phyloP scores from a whole-genome alignment of 1,140 invertebrate genomes.

The Drosophila tani region DNA sequence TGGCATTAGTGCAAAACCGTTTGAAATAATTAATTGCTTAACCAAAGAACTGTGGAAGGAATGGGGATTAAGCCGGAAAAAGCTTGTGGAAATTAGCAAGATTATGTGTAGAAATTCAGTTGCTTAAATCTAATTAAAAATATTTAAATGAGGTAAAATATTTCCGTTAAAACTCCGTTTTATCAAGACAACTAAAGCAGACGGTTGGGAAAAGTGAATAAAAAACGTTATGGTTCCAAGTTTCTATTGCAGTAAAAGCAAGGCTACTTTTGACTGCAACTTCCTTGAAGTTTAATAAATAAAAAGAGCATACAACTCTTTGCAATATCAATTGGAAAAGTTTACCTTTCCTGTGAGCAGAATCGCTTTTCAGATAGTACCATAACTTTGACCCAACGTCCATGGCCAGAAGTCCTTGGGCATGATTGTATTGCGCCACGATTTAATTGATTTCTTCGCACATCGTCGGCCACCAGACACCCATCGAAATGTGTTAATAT shows the following conservation, averaged over 20 bases:
- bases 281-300: conserved; percentile 23
- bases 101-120: no score
- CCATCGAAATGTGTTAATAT: conserved; percentile 54
- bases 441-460: conserved; percentile 63
- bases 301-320: conserved; percentile 12
- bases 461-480: conserved; percentile 36
- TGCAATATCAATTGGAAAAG: conserved; percentile 7
- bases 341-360: background rate
- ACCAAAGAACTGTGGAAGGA: conserved; percentile 10
- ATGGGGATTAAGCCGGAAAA: background rate
- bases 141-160: no score
- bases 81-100: background rate
- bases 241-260: background rate
- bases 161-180: no score
- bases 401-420: conserved; percentile 22
- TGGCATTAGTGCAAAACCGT: conserved; percentile 15
- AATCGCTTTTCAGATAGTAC: conserved; percentile 3
- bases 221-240: conserved; percentile 3
- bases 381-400: background rate
- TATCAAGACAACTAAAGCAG: no score
- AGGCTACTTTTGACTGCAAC: conserved; percentile 3
- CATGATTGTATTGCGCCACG: conserved; percentile 21
- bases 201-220: background rate
- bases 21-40: conserved; percentile 19
- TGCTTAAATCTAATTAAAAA: no score